Evolutionary conservation across 2,888 invertebrate species (phyloP), one percentile per base, ranked within the genome.

Genomic region (Leucozona laternaria): DNA sequence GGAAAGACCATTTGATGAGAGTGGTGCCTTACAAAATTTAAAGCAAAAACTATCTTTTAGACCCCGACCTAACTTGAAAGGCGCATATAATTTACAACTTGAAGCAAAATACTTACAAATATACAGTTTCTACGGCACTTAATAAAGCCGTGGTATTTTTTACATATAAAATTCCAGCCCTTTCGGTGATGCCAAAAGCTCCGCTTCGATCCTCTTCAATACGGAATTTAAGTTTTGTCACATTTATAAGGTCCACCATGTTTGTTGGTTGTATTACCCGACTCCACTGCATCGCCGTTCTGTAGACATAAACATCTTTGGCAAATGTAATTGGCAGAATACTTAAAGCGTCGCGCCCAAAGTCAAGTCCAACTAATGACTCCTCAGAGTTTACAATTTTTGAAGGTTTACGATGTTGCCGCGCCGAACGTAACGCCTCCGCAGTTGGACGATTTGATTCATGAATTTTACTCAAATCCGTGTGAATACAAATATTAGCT

Each of bases 81-180:
- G 31, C 7, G 31, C 4, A n/a, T n/a, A 31, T 6, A 7, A 31
- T 7, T 31, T 31, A 6, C 31, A 31, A 31, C 7, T 31, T 5
- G 5, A 8, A 5, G 43, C 11, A 40, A 37, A 22, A 60, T 64
- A 89, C 89, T 90, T 87, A 90, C 91, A 92, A 91, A 79, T 93
- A 92, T 4, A 94, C 90, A 50, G 90, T 92, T 87, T 93, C 91
- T 0, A 92, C 89, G 0, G 94, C 91, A 10, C 89, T 91, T 79
- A 91, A 90, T 68, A 95, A 90, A 1, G 92, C 91, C 2, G 91
- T 89, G 8, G 92, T 90, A 89, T 94, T 93, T 15, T 92, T 91
- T 0, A 95, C 94, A 90, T 93, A 95, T 28, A 95, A 89, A 86
- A 95, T 95, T 7, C 95, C 95, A 45, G 93, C 94, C 0, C 86